A percentile compares a stretch with the other conserved stretches of the same genome.
Evolutionary conservation across 2,113 vertebrate genomes (phyloP).

Genomic region (Lepus americanus): DNA sequence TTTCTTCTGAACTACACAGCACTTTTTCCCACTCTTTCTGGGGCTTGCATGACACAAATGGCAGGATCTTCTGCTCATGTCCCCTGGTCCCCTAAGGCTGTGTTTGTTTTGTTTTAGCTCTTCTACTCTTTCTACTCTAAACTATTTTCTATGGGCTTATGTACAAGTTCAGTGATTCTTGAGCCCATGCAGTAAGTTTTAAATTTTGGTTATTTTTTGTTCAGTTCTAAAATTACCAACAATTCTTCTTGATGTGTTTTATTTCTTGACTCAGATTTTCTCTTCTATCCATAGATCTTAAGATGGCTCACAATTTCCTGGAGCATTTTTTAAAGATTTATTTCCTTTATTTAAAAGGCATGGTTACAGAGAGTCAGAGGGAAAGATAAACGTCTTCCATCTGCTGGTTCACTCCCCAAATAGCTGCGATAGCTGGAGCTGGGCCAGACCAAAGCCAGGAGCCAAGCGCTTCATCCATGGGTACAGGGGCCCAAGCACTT

Average conservation of each 20-base stretch:
- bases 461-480: too few species aligned
- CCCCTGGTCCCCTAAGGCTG: background rate
- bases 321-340: slow-evolving; percentile 1
- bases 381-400: too few species aligned
- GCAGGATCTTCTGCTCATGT: background rate
- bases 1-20: background rate
- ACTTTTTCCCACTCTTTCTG: background rate
- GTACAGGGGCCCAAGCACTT: too few species aligned
- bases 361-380: too few species aligned
- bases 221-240: slow-evolving; percentile 19
- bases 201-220: slow-evolving; percentile 31
- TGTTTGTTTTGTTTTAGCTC: slow-evolving; percentile 1
- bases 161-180: background rate
- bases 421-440: too few species aligned
- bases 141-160: background rate
- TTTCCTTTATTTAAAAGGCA: too few species aligned
- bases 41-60: background rate
- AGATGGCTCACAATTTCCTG: background rate
- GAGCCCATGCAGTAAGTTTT: background rate
- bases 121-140: background rate
- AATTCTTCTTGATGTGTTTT: slow-evolving; percentile 17
- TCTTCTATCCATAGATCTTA: background rate
- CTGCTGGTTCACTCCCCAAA: too few species aligned
- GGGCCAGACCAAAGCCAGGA: too few species aligned
- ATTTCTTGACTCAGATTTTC: slow-evolving; percentile 25